Base-by-base conservation (phyloP, 2,797 vertebrate genomes). In the Leuciscus waleckii region DNA sequence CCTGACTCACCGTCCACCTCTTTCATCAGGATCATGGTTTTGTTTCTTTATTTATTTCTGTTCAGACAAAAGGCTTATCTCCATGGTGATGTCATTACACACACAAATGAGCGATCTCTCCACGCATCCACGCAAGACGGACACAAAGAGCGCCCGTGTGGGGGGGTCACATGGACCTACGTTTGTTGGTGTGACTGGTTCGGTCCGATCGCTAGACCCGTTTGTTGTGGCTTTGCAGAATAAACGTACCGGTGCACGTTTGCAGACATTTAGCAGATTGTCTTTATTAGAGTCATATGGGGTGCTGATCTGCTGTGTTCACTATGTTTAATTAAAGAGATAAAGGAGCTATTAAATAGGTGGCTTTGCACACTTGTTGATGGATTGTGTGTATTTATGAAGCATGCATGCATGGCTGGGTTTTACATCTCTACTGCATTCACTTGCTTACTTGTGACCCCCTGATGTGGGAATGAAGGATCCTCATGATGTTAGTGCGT, bases 71-170 rank as follows among this genome's bases (percentile, higher is more conserved):
- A 89, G 92, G 84, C 87, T 79, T 83, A 90, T 95, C 93, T 88
- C 95, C 94, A 94, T 95, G 94, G 92, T 81, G 75, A 95, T 89
- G 87, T 90, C 90, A 92, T 92, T 91, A 90, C 88, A 92, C 89
- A 93, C 86, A 80, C 87, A 90, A 87, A 91, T 89, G 85, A 91
- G 89, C 87, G 88, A 82, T 90, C 82, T 78, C 85, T 81, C 85
- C n/a, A 68, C 5, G 26, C 26, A 32, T 37, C 37, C 49, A 69
- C 13, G 7, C 58, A 56, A 83, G 49, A 78, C 26, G 7, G n/a
- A 29, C 74, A 78, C 74, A 78, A 84, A 83, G 85, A 84, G 86
- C 83, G 87, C 85, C 86, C 80, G 49, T 89, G 84, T 89, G 84
- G 32, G 32, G 0, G 63, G 63, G 51, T 49, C 61, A 21, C 58